Conservation (phyloP, 2,113 vertebrate species). For the Neoarius graeffei region DNA sequence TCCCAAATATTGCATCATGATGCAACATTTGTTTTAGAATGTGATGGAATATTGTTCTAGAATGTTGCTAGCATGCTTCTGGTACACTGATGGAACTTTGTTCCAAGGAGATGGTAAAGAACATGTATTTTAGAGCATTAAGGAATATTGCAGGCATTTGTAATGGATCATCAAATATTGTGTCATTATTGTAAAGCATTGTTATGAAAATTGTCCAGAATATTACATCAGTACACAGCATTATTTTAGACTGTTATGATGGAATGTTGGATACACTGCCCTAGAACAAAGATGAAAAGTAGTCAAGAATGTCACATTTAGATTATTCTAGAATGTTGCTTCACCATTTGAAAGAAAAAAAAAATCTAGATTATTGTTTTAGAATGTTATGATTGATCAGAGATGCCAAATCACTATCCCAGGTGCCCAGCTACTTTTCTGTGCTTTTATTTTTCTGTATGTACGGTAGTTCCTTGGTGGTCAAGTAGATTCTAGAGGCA, state of each 20-base stretch:
- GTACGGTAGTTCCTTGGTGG: not conserved
- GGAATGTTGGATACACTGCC: not conserved
- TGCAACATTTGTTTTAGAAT: slow-evolving; percentile 23
- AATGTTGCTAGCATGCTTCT: not conserved
- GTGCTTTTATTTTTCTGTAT: not conserved
- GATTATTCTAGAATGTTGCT: not conserved
- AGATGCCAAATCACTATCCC: not conserved
- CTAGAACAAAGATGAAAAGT: not conserved
- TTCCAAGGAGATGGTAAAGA: not conserved
- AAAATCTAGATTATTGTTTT: not conserved
- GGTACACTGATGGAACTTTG: not conserved
- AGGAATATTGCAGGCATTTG: slow-evolving; percentile 2
- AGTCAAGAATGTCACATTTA: not conserved
- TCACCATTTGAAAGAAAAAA: not conserved
- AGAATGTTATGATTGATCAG: not conserved
- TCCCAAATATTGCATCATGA: not conserved
- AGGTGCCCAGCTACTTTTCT: not conserved
- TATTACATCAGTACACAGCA: not conserved
- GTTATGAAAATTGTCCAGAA: not conserved
- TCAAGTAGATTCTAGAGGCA: not conserved
- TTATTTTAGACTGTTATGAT: not conserved
- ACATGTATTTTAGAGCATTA: not conserved
- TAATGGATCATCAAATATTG: not conserved
- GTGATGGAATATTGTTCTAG: not conserved
- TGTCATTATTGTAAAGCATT: not conserved